Base-by-base conservation (phyloP, 1,140 invertebrate species). In the Metopolophium dirhodum region DNA sequence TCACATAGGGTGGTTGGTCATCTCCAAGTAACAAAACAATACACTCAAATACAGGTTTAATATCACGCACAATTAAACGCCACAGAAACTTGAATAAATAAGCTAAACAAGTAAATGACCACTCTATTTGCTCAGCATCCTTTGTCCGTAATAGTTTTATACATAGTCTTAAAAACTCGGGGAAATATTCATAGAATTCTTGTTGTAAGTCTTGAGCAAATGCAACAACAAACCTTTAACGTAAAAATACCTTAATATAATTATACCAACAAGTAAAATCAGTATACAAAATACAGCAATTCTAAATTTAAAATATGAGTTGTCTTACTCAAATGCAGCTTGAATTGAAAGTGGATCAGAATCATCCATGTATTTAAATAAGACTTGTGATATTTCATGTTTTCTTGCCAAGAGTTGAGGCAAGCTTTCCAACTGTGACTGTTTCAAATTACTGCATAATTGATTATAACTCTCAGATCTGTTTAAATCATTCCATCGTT, bases 11-110 rank as follows among this genome's bases (percentile, higher is more conserved):
- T 92, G 97, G 97, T 93, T 96, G 96, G 9, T 96, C 95, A 87
- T 97, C 96, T 94, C 96, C 96, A 14, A 99, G 95, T 2, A 99
- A 95, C 1, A 98, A 97, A 41, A 98, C 95, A 77, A 98, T 96
- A 77, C 97, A 95, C 88, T 97, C 96, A 94, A 98, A 97, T 0
- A 98, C 96, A 51, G 96, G 96, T 77, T 96, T 96, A 85, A 99
- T 96, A 95, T 99, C 97, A 95, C 97, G 97, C 7, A 98, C 96
- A 89, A 99, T 95, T 95, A 97, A 97, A 35, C 97, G 96, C 96
- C 98, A 98, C 26, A 99, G 95, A 93, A 97, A 97, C 96, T 99
- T 99, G 95, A 99, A 99, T 35, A 99, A 94, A 95, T 98, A 98
- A 1, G 98, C 98, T 51, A 99, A 95, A 94, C 97, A 97, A 23